Base-by-base conservation (phyloP, 2,888 invertebrate species). In the Aphelenchoides bicaudatus region DNA sequence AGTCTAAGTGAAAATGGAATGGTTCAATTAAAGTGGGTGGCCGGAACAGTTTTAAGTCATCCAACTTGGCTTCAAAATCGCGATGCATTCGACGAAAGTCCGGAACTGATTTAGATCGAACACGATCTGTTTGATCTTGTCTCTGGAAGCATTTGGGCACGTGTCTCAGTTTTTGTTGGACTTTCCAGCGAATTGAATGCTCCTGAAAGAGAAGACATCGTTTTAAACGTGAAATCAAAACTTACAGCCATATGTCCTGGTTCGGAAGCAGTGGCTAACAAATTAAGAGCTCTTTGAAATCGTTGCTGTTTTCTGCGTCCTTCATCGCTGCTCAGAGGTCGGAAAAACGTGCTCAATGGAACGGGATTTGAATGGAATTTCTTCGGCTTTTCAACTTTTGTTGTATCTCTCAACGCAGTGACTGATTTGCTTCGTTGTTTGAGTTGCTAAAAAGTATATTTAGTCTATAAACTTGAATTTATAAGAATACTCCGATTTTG, bases 401-500 rank as follows among this genome's bases (percentile, higher is more conserved):
- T 43, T n/a, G n/a, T n/a, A n/a, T n/a, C n/a, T n/a, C n/a, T n/a
- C n/a, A n/a, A n/a, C 43, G 43, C 8, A n/a, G 25, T 23, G n/a
- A n/a, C 49, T 19, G 31, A 34, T 29, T 23, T 48, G 8, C 49
- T 48, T 5, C 37, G 31, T 23, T 37, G 31, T 21, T 48, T 37
- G n/a, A 48, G 30, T 16, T 6, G 8, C 37, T 23, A 39, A 21
- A 21, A 28, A 2, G 28, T 10, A 38, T 1, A 13, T 49, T 29
- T 39, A 51, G 21, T 37, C 25, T 25, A 1, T 13, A 19, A 43
- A 43, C 10, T 43, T 25, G 21, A 51, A 34, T 51, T n/a, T n/a
- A n/a, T n/a, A n/a, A n/a, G n/a, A n/a, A n/a, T 30, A 51, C 52
- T 30, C 52, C 52, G n/a, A 51, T 34, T 21, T 51, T 34, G 21